Base-by-base conservation (phyloP, 1,140 invertebrate genomes). In the Luehdorfia chinensis region DNA sequence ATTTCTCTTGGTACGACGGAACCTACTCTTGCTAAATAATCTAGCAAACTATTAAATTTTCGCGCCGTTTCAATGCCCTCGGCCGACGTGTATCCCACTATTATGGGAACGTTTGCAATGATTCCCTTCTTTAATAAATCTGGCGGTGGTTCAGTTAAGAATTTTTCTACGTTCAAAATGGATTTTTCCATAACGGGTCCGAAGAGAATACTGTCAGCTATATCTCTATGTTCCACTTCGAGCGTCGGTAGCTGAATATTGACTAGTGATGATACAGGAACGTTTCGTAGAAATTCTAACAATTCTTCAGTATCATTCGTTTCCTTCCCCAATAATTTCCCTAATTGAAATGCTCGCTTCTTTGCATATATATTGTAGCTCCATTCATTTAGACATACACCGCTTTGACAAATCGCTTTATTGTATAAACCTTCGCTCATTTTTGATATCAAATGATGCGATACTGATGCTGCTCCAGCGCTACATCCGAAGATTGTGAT, bases 401-500 rank as follows among this genome's bases (percentile, higher is more conserved):
- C 87, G 52, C 87, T 88, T 61, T 87, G 85, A 37, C 76, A 72
- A 25, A 88, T 87, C 1, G 80, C 85, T 58, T 84, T 79, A 36
- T 84, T 73, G 41, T 88, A 89, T 13, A 89, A 60, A 2, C 80
- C 81, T 32, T 61, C 37, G 5, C 87, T 87, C 74, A 91, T 88
- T 18, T 89, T 88, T 0, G 91, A 92, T 2, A 94, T 41, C 59
- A 93, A 79, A 63, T 94, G 92, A 33, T 90, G 78, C 1, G 88
- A 87, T 0, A 91, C 87, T 28, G 89, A 90, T 11, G 89, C 88
- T 0, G 89, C 87, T 1, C 93, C 93, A 3, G 91, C 91, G 58
- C 91, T 92, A 64, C 91, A 92, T 1, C 93, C 93, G 60, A 92
- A 91, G 23, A 94, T 79, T 1, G 93, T 94, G 1, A 91, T 81